phyloP scores from a whole-genome alignment of 2,888 invertebrate species.

The Pecten maximus region DNA sequence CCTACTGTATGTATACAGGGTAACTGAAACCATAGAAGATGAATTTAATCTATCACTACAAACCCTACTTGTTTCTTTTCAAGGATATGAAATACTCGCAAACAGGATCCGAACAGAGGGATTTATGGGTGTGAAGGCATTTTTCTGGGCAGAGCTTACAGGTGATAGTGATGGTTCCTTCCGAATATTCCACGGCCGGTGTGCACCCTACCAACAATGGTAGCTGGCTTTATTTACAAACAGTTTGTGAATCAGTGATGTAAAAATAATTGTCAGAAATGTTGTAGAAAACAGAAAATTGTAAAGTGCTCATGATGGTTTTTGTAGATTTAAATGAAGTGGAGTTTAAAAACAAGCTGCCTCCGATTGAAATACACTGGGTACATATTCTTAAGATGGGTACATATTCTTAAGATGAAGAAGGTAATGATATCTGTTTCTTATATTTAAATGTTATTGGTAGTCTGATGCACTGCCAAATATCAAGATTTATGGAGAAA shows the following conservation, averaged over 20 bases:
- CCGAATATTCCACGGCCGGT: slow-evolving; percentile 65
- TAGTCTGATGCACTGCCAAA: not conserved
- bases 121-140: slow-evolving; percentile 66
- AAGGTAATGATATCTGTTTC: not conserved
- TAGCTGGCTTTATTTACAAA: slow-evolving; percentile 33
- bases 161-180: slow-evolving; percentile 59
- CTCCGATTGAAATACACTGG: not conserved
- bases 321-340: not conserved
- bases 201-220: slow-evolving; percentile 68
- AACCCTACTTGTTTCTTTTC: too few species aligned
- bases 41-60: too few species aligned
- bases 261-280: not conserved
- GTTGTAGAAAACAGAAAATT: not conserved
- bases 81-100: slow-evolving; percentile 61
- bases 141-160: slow-evolving; percentile 68
- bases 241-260: not conserved
- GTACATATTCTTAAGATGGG: too few species aligned
- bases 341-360: not conserved
- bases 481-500: not conserved
- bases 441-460: slow-evolving; percentile 4
- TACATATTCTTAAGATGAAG: not conserved
- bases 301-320: not conserved
- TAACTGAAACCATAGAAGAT: too few species aligned
- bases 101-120: slow-evolving; percentile 64
- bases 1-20: too few species aligned